These are phyloP conservation scores for Cantharis flavilabris DNA, from an alignment of 2,888 invertebrate species.

Conservation along the genomic window DNA sequence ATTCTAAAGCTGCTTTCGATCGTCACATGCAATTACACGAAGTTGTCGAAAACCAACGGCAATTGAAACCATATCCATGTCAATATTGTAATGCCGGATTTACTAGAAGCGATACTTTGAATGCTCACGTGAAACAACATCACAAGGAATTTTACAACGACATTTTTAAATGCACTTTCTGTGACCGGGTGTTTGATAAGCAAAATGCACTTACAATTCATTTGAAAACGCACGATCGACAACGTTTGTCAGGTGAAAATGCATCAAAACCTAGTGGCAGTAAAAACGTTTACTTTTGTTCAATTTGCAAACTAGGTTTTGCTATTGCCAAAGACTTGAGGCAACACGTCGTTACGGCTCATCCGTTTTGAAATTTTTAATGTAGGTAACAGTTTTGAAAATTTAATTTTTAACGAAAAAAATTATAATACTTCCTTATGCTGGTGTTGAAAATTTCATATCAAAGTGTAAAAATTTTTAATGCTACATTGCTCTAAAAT, in stretches of 20 bases:
- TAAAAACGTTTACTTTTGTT: slow-evolving; percentile 56
- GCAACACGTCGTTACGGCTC: slow-evolving; percentile 51
- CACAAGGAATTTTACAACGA: slow-evolving; percentile 57
- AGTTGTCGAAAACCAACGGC: slow-evolving; percentile 50
- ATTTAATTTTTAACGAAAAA: not conserved
- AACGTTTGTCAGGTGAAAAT: slow-evolving; percentile 43
- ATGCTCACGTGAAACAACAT: slow-evolving; percentile 67
- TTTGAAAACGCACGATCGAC: slow-evolving; percentile 63
- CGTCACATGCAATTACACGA: slow-evolving; percentile 61
- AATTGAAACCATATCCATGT: slow-evolving; percentile 54
- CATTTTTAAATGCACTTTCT: slow-evolving; percentile 65
- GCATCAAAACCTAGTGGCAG: slow-evolving; percentile 41
- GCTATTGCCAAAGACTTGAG: slow-evolving; percentile 51
- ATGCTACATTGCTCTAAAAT: not conserved
- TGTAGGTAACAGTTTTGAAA: not conserved
- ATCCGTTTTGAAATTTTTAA: slow-evolving; percentile 46
- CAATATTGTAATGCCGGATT: slow-evolving; percentile 67
- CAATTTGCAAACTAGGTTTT: slow-evolving; percentile 60
- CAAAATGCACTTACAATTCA: slow-evolving; percentile 67
- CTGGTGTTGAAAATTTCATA: not conserved
- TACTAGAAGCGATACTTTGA: slow-evolving; percentile 65
- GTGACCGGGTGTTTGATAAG: slow-evolving; percentile 66
- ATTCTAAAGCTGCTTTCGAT: slow-evolving; percentile 64
- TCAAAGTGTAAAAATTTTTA: not conserved
- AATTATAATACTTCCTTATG: not conserved